phyloP scores from a whole-genome alignment of 2,797 vertebrate species.

The Takifugu rubripes region DNA sequence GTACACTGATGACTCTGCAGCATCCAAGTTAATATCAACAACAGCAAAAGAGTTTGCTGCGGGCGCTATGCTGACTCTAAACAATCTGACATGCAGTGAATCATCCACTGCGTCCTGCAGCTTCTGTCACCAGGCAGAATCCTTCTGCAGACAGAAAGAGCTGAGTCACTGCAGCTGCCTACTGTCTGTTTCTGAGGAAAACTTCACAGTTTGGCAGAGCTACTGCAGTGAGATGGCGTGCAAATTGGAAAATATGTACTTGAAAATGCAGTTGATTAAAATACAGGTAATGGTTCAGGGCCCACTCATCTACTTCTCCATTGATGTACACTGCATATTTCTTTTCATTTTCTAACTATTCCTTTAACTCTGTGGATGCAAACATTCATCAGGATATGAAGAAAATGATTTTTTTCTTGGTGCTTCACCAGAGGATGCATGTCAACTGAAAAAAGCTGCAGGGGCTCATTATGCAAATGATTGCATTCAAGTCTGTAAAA shows the following conservation, averaged over 20 bases:
- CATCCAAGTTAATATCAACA: too few relatives aligned
- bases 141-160: constrained; percentile 43
- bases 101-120: constrained; percentile 27
- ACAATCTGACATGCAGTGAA: constrained; percentile 11
- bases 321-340: too few relatives aligned
- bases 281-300: neutral
- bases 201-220: constrained; percentile 5
- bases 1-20: too few relatives aligned
- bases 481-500: neutral
- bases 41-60: neutral
- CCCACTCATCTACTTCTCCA: neutral
- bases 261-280: neutral
- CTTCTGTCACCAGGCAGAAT: constrained; percentile 61
- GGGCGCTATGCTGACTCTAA: neutral
- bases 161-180: constrained; percentile 65
- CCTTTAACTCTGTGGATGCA: too few relatives aligned
- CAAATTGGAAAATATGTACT: neutral
- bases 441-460: neutral
- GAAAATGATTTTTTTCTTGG: neutral
- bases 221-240: neutral
- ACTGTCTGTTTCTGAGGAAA: constrained; percentile 15
- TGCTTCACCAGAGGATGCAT: neutral
- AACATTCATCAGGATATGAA: neutral
- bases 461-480: neutral
- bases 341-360: too few relatives aligned